These are phyloP conservation scores for Lampris megalopsis DNA, from an alignment of 2,113 vertebrate species.

Conservation along the genomic window DNA sequence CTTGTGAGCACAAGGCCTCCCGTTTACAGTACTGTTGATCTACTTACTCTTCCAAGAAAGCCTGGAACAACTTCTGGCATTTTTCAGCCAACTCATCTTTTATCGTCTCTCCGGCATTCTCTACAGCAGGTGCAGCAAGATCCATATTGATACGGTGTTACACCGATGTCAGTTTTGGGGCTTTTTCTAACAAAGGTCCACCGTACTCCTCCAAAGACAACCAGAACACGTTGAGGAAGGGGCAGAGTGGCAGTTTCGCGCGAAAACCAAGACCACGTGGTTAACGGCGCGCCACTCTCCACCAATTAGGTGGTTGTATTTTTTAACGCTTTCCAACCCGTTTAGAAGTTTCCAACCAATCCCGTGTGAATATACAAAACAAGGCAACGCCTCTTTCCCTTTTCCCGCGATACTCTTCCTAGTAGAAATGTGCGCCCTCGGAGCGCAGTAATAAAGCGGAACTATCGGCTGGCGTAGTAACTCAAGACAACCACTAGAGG, in stretches of 20 bases:
- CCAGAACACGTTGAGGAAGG: background rate
- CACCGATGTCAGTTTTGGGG: background rate
- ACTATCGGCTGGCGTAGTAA: background rate
- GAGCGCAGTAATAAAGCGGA: background rate
- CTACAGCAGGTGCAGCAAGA: slow-evolving; percentile 73
- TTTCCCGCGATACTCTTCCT: slow-evolving; percentile 28
- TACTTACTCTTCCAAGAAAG: slow-evolving; percentile 98
- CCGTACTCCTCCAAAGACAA: background rate
- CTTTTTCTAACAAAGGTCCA: no score
- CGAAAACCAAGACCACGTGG: slow-evolving; percentile 80
- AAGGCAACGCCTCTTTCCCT: fast-evolving
- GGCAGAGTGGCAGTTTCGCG: slow-evolving; percentile 80
- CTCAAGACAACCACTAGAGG: background rate
- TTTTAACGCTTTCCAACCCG: background rate
- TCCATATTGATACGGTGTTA: slow-evolving; percentile 73
- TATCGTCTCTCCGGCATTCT: slow-evolving; percentile 82
- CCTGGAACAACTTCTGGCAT: slow-evolving; percentile 97
- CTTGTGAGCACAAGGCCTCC: no score
- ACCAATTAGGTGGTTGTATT: slow-evolving; percentile 66
- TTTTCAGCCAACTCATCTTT: slow-evolving; percentile 97
- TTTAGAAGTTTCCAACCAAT: slow-evolving; percentile 37
- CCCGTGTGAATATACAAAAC: background rate
- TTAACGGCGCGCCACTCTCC: slow-evolving; percentile 66
- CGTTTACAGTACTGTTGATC: background rate
- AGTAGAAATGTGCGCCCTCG: background rate